Evolutionary conservation across 2,113 vertebrate genomes (phyloP).

Genomic region (Sterrhoptilus dennistouni): DNA sequence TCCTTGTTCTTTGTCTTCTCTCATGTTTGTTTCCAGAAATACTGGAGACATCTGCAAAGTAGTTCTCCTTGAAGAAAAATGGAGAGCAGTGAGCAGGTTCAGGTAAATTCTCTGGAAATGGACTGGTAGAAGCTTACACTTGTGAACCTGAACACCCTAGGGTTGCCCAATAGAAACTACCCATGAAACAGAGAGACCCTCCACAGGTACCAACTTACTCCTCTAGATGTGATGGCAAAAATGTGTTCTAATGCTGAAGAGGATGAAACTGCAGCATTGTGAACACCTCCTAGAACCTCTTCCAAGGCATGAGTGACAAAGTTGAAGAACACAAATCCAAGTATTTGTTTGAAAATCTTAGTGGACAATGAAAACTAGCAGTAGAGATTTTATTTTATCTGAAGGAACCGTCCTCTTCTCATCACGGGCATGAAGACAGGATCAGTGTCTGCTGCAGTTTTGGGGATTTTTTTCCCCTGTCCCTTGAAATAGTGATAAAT

Average conservation of each 20-base stretch:
- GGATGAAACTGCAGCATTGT: background rate
- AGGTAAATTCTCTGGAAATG: background rate
- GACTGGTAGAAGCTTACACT: background rate
- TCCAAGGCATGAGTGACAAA: background rate
- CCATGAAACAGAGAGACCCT: background rate
- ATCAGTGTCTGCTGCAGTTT: background rate
- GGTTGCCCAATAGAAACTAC: background rate
- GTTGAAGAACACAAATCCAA: background rate
- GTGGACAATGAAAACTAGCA: background rate
- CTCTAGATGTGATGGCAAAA: background rate
- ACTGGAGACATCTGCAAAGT: background rate
- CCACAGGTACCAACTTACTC: background rate
- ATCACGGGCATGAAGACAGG: background rate
- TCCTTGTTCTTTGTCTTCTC: background rate
- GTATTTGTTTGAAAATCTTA: background rate
- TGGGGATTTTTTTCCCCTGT: background rate
- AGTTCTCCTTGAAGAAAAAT: background rate
- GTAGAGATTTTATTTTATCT: background rate
- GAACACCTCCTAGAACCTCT: background rate
- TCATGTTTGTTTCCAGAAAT: background rate
- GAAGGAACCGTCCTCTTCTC: background rate
- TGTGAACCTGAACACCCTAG: fast-evolving
- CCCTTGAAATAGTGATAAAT: background rate
- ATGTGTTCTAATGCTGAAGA: background rate
- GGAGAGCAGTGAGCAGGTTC: background rate